Conservation (phyloP, 2,797 vertebrate species). For the Leucoraja ocellata region DNA sequence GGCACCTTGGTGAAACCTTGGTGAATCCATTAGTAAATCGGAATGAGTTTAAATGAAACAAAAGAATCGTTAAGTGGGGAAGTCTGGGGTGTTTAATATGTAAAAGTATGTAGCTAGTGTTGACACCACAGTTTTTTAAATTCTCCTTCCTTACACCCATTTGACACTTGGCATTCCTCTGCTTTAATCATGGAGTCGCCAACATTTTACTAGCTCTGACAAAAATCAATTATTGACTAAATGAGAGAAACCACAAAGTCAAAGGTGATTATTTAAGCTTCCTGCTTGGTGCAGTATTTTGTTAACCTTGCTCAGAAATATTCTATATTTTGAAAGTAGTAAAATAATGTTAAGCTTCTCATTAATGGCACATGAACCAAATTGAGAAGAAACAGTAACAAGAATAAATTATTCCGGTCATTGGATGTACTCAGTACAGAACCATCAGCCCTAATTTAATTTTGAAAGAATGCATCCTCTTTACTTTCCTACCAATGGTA, state of each 20-base stretch:
- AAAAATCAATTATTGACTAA: slow-evolving; percentile 2
- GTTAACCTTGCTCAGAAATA: neutral
- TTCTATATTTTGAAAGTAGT: neutral
- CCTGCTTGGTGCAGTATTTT: neutral
- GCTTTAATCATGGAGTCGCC: neutral
- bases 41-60: slow-evolving; percentile 27
- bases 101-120: neutral
- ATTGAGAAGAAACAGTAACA: neutral
- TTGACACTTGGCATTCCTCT: slow-evolving; percentile 7
- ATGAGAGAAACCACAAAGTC: slow-evolving; percentile 9
- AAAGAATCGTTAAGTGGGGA: neutral
- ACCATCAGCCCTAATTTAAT: slow-evolving; percentile 5
- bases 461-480: neutral
- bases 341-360: no score
- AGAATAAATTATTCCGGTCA: neutral
- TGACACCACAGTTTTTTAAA: neutral
- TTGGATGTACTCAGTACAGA: neutral
- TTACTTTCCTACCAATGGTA: neutral
- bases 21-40: slow-evolving; percentile 1
- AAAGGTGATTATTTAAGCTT: slow-evolving; percentile 14
- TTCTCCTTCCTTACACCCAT: neutral
- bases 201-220: neutral
- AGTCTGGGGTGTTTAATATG: neutral
- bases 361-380: neutral
- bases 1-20: neutral